Evolutionary conservation across 2,113 vertebrate genomes (phyloP).

Genomic region (Oncorhynchus nerka): DNA sequence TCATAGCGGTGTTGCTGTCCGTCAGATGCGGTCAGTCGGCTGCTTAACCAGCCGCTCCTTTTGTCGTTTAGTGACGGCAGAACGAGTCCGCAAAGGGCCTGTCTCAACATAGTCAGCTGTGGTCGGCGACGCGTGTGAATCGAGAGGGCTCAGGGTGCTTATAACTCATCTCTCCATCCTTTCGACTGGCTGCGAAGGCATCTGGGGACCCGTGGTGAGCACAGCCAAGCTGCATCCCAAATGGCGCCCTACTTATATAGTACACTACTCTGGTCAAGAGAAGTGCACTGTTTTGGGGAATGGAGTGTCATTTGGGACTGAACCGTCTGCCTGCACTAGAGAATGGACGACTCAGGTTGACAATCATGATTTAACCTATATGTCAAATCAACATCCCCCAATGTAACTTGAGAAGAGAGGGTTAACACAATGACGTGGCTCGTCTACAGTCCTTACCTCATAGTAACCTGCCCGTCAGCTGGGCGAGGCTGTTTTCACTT

Average conservation of each 20-base stretch:
- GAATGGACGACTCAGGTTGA: slow-evolving; percentile 30
- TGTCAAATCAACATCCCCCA: slow-evolving; percentile 33
- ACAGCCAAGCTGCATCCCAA: too few species aligned
- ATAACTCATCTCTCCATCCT: neutral
- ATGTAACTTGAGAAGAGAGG: neutral
- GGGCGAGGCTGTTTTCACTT: too few species aligned
- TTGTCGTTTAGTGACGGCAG: slow-evolving; percentile 57
- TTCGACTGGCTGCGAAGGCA: neutral
- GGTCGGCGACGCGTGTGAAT: slow-evolving; percentile 6
- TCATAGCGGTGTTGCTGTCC: slow-evolving; percentile 11
- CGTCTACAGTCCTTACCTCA: too few species aligned
- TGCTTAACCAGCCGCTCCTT: slow-evolving; percentile 62
- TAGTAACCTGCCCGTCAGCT: too few species aligned
- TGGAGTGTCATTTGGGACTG: too few species aligned
- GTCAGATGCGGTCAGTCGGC: slow-evolving; percentile 61
- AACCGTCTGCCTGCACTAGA: too few species aligned
- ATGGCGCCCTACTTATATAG: too few species aligned
- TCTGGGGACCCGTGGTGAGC: neutral
- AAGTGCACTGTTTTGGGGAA: neutral
- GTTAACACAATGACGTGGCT: neutral
- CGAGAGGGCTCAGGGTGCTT: neutral
- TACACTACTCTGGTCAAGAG: neutral
- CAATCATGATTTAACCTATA: slow-evolving; percentile 12
- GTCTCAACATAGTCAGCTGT: slow-evolving; percentile 54
- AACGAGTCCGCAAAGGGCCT: slow-evolving; percentile 55